phyloP scores from a whole-genome alignment of 2,888 invertebrate genomes.

The Scrobipalpa atriplicella region DNA sequence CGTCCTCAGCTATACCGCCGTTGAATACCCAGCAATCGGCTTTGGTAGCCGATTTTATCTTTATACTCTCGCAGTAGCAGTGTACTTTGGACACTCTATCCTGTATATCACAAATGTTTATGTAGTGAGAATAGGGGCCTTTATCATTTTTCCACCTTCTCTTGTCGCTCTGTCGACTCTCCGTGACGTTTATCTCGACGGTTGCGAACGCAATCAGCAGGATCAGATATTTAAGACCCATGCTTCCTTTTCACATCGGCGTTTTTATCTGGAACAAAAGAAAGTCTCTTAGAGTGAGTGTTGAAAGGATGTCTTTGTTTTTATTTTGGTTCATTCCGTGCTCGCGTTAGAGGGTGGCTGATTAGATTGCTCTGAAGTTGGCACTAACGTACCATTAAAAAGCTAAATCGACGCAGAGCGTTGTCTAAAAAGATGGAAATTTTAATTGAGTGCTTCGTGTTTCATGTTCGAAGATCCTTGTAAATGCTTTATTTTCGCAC shows the following conservation, averaged over 20 bases:
- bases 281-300: conserved; percentile 47
- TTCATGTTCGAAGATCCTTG: not conserved
- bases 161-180: conserved; percentile 75
- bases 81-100: conserved; percentile 82
- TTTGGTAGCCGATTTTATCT: conserved; percentile 83
- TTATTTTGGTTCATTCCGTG: conserved; percentile 44
- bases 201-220: conserved; percentile 76
- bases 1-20: conserved; percentile 86
- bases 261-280: conserved; percentile 74
- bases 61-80: conserved; percentile 85
- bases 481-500: too few relatives aligned
- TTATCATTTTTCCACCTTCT: conserved; percentile 76
- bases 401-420: conserved; percentile 49
- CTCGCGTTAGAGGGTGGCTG: conserved; percentile 52
- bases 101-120: conserved; percentile 83
- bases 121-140: conserved; percentile 67
- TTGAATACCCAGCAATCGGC: conserved; percentile 91
- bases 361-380: conserved; percentile 56
- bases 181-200: conserved; percentile 75
- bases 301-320: conserved; percentile 46
- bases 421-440: conserved; percentile 39
- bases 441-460: conserved; percentile 33
- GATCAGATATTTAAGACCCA: conserved; percentile 76
- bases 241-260: conserved; percentile 62
- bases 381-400: conserved; percentile 47